Conservation (phyloP, 2,113 vertebrate species). For the Urocitellus parryii region DNA sequence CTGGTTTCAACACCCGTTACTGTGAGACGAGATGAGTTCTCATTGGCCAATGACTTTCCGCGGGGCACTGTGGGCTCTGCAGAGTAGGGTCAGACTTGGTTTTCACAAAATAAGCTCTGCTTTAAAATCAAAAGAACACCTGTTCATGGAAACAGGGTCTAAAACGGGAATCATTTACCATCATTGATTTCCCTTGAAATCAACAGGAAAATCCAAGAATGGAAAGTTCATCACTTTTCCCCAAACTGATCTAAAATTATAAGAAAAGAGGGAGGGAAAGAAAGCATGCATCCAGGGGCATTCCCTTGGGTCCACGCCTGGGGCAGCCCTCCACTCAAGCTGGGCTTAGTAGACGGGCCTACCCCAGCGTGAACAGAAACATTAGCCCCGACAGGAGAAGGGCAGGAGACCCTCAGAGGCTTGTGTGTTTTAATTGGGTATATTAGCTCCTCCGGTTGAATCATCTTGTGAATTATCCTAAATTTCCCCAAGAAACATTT, state of each 20-base stretch:
- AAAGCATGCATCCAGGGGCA: background rate
- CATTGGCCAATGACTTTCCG: background rate
- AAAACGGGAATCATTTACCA: background rate
- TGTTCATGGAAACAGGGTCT: background rate
- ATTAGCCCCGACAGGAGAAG: background rate
- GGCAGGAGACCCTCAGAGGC: background rate
- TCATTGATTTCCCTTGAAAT: background rate
- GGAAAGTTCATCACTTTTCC: background rate
- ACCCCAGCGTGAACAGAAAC: background rate
- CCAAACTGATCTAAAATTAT: background rate
- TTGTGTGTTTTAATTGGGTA: background rate
- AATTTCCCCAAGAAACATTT: background rate
- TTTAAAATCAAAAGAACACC: background rate
- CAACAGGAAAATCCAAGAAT: background rate
- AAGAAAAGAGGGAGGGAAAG: background rate
- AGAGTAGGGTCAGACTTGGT: background rate
- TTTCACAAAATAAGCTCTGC: conserved; percentile 16
- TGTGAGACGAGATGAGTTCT: background rate
- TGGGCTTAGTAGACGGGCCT: background rate
- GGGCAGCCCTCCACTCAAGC: background rate
- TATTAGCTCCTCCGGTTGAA: background rate
- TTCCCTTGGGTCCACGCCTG: too few relatives aligned
- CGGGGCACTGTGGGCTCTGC: background rate
- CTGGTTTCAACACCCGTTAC: conserved; percentile 11
- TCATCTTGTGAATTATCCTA: background rate